phyloP scores from a whole-genome alignment of 1,140 invertebrate genomes.

The Condylostylus longicornis region DNA sequence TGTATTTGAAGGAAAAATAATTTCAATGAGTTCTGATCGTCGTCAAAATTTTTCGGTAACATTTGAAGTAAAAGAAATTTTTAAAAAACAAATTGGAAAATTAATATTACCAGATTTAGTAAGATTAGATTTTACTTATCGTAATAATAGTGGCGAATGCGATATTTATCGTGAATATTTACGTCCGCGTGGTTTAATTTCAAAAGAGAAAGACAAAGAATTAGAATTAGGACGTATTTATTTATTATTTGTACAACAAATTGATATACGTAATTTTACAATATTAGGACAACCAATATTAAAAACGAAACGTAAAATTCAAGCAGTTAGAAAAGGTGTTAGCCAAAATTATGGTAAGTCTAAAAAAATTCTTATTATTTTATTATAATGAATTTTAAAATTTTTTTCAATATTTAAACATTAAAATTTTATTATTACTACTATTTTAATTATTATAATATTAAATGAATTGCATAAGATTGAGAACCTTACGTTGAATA shows the following conservation, averaged over 20 bases:
- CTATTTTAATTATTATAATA: no score
- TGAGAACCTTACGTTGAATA: no score
- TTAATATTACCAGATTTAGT: constrained; percentile 26
- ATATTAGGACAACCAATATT: constrained; percentile 45
- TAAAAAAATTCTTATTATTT: neutral
- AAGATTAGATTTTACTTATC: constrained; percentile 22
- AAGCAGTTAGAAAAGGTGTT: constrained; percentile 35
- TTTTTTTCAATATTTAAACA: no score
- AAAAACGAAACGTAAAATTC: constrained; percentile 37
- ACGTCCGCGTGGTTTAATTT: constrained; percentile 32
- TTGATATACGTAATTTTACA: constrained; percentile 47
- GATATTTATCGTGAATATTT: constrained; percentile 27
- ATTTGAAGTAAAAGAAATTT: constrained; percentile 46
- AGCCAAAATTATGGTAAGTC: constrained; percentile 44
- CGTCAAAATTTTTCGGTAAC: constrained; percentile 45
- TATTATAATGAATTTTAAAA: no score
- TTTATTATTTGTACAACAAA: constrained; percentile 48
- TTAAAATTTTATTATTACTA: no score
- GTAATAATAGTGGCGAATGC: constrained; percentile 27
- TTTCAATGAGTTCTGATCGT: constrained; percentile 41
- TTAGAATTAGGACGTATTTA: constrained; percentile 47
- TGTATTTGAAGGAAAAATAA: constrained; percentile 47
- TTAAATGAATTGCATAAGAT: no score
- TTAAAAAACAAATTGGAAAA: constrained; percentile 40
- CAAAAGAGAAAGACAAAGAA: constrained; percentile 31